These are phyloP conservation scores for Spodoptera frugiperda DNA, from an alignment of 1,140 invertebrate genomes.

Conservation along the genomic window DNA sequence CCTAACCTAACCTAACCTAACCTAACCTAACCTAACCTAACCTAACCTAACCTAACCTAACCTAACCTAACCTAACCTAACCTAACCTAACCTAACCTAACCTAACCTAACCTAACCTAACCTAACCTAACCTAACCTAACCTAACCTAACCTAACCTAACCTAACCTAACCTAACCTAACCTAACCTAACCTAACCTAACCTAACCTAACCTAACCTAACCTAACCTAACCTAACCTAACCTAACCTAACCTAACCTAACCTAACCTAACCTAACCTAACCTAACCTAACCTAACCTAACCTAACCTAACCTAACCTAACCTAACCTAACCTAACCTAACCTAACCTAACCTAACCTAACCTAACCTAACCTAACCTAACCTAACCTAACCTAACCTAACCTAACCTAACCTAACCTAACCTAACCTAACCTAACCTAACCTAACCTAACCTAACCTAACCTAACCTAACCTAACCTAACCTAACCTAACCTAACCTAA, in stretches of 20 bases:
- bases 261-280: constrained; percentile 37
- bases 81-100: constrained; percentile 58
- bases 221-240: constrained; percentile 54
- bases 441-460: too few relatives aligned
- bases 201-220: constrained; percentile 65
- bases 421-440: too few relatives aligned
- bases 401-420: constrained; percentile 22
- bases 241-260: constrained; percentile 54
- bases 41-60: constrained; percentile 46
- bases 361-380: constrained; percentile 22
- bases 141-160: constrained; percentile 56
- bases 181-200: constrained; percentile 66
- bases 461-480: too few relatives aligned
- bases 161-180: constrained; percentile 54
- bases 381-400: constrained; percentile 22
- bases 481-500: too few relatives aligned
- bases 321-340: constrained; percentile 22
- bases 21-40: constrained; percentile 60
- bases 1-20: constrained; percentile 60
- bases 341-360: constrained; percentile 22
- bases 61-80: constrained; percentile 59
- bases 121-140: constrained; percentile 58
- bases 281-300: constrained; percentile 22
- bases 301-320: constrained; percentile 22
- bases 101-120: constrained; percentile 22